phyloP scores from a whole-genome alignment of 2,113 vertebrate species.

The human (Homo sapiens) region GRCh38 chr1:1071001-1071500 shows the following conservation, averaged over 20 bases:
- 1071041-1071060: not conserved
- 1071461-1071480: no score
- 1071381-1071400: no score
- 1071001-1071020: not conserved
- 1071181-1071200: not conserved
- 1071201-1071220: not conserved
- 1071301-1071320: no score
- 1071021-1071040: not conserved
- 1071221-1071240: not conserved
- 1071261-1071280: no score
- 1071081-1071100: not conserved
- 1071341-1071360: no score
- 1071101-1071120: not conserved
- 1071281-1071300: no score
- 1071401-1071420: no score
- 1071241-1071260: not conserved
- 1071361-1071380: no score
- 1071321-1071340: no score
- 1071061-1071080: not conserved
- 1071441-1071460: no score
- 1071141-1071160: not conserved
- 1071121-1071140: slow-evolving; percentile 12
- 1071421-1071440: no score
- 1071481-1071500: no score
- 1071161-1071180: not conserved